Evolutionary conservation across 2,888 invertebrate genomes (phyloP), one percentile per base, ranked within the genome.

Genomic region (Pyrrhosoma nymphula): DNA sequence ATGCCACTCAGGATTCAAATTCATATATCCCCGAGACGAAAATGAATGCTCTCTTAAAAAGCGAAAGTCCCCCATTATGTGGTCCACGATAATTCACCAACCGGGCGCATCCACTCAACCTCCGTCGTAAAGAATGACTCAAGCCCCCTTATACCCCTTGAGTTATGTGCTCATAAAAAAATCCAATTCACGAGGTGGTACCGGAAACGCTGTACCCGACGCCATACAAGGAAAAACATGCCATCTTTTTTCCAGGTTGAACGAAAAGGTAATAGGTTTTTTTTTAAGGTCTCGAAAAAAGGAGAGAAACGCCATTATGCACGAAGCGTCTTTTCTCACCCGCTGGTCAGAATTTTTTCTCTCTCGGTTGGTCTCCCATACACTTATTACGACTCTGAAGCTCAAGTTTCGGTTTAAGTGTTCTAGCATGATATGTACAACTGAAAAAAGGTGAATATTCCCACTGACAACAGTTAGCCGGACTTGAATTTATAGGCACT

Each of bases 21-120:
- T 82, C 82, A 82, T 82, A 82, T 82, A 30, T 82, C 47, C 35
- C 35, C 82, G 82, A 82, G 82, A 82, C 35, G 30, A 82, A 82
- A 82, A 82, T 82, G 82, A 82, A 82, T 82, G 82, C 82, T 82
- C 82, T 82, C 82, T 82, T 82, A 82, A 82, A 47, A 82, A 82
- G 82, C 82, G 82, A 82, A 82, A 82, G 82, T 82, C 82, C 35
- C 60, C 82, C 82, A 82, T 82, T 82, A 35, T 82, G 82, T 82
- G 82, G 82, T 18, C 82, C 82, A 35, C 14, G 82, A 82, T 82
- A 82, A 82, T 82, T 82, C 82, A 82, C 69, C 26, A 69, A 8
- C 26, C 69, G 26, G 69, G 69, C 69, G 69, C 82, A 82, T 82
- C 82, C 82, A 82, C 35, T 82, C 82, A 8, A 35, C 82, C 82